Conservation (phyloP, 2,888 invertebrate species). For the Acrocyrtus sp. region DNA sequence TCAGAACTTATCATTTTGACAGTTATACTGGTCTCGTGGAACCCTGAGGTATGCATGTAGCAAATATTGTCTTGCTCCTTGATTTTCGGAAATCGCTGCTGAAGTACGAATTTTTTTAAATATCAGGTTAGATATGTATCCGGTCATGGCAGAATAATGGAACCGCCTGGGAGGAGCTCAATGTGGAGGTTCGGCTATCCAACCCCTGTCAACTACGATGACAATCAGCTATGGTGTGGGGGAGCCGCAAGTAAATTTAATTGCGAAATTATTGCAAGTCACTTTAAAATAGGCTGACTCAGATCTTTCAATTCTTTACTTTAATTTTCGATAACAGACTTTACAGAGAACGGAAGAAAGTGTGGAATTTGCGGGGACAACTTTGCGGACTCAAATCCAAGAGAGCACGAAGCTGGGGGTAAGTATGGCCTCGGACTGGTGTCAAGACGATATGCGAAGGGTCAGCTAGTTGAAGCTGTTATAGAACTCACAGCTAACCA, state of each 20-base stretch:
- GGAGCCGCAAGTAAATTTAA: slow-evolving; percentile 82
- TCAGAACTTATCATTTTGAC: too few species aligned
- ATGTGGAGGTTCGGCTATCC: slow-evolving; percentile 96
- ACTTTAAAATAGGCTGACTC: too few species aligned
- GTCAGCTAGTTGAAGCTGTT: slow-evolving; percentile 76
- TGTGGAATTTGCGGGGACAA: slow-evolving; percentile 94
- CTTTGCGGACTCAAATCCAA: slow-evolving; percentile 76
- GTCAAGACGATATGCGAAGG: slow-evolving; percentile 81
- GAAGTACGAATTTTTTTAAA: too few species aligned
- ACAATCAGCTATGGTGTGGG: slow-evolving; percentile 93
- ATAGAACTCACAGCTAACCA: slow-evolving; percentile 91
- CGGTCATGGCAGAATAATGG: slow-evolving; percentile 89
- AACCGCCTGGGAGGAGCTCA: slow-evolving; percentile 90
- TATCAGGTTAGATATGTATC: slow-evolving; percentile 68
- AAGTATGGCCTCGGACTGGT: slow-evolving; percentile 87
- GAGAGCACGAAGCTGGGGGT: slow-evolving; percentile 91
- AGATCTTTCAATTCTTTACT: too few species aligned
- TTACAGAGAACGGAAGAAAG: slow-evolving; percentile 70
- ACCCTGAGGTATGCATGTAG: too few species aligned
- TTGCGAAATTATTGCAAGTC: too few species aligned
- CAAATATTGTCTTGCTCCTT: too few species aligned
- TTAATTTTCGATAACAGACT: slow-evolving; percentile 7
- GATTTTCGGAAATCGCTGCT: too few species aligned
- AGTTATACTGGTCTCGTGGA: too few species aligned
- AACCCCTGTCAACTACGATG: slow-evolving; percentile 92